Conservation (phyloP, 1,140 invertebrate genomes). For the Ruditapes philippinarum region DNA sequence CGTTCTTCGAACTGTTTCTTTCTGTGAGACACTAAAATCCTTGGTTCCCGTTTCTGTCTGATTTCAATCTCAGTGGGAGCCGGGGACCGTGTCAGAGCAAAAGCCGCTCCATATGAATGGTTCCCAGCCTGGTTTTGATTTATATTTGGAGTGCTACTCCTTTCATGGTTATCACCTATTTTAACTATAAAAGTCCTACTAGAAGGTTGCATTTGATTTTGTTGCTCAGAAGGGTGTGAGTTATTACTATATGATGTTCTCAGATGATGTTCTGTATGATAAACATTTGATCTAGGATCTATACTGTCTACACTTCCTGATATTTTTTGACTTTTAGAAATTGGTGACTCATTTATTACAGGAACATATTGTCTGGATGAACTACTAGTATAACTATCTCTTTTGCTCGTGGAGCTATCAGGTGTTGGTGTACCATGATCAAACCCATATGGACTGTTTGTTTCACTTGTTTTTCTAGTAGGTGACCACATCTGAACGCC, state of each 20-base stretch:
- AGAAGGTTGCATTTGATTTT: constrained; percentile 53
- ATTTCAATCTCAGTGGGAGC: constrained; percentile 78
- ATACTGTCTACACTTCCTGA: constrained; percentile 78
- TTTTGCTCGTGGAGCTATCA: neutral
- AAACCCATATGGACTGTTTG: constrained; percentile 56
- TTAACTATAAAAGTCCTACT: constrained; percentile 75
- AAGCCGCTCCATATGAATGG: constrained; percentile 79
- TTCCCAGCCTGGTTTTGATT: constrained; percentile 36
- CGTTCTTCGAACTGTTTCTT: constrained; percentile 82
- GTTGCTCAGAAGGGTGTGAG: constrained; percentile 62
- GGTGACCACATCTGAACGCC: constrained; percentile 59
- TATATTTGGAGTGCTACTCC: constrained; percentile 55
- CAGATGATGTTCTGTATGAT: constrained; percentile 67
- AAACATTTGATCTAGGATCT: constrained; percentile 69
- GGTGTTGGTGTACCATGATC: constrained; percentile 50
- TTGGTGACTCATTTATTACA: constrained; percentile 61
- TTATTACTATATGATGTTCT: constrained; percentile 67
- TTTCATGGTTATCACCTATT: constrained; percentile 69
- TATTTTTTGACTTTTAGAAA: constrained; percentile 66
- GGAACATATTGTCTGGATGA: constrained; percentile 77
- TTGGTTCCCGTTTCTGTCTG: constrained; percentile 62
- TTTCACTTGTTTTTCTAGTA: constrained; percentile 27
- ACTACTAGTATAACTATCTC: constrained; percentile 34
- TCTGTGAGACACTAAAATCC: constrained; percentile 77
- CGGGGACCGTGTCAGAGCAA: constrained; percentile 79